Percentiles rank a stretch among this genome's conserved stretches.
These are phyloP conservation scores for Sebastes kiyomatsui DNA, from an alignment of 2,797 vertebrate species.

Conservation along the genomic window DNA sequence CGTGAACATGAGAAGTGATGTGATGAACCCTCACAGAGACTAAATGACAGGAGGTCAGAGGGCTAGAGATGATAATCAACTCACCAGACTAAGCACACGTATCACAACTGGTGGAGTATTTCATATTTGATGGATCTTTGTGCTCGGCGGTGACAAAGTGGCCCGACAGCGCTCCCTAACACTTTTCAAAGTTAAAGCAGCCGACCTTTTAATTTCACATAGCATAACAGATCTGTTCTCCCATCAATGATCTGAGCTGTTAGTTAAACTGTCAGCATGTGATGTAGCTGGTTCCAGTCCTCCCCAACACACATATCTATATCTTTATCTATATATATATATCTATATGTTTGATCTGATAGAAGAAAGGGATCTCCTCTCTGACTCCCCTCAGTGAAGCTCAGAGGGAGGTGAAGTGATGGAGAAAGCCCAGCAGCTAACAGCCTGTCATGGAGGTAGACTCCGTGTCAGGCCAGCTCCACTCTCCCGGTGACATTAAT, in stretches of 20 bases:
- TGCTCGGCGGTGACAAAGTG: neutral
- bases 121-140: neutral
- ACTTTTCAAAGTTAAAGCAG: neutral
- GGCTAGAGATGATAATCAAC: neutral
- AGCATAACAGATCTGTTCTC: neutral
- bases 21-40: slow-evolving; percentile 20
- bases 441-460: slow-evolving; percentile 69
- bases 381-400: slow-evolving; percentile 33
- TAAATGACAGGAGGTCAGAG: neutral
- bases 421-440: slow-evolving; percentile 46
- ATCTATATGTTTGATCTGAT: neutral
- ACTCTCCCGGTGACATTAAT: slow-evolving; percentile 74
- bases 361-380: neutral
- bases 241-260: neutral
- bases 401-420: slow-evolving; percentile 36
- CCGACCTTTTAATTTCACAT: neutral
- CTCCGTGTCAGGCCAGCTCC: slow-evolving; percentile 61
- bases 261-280: neutral
- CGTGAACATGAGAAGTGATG: slow-evolving; percentile 24
- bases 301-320: neutral
- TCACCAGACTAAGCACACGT: too few relatives aligned
- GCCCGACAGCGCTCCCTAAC: neutral
- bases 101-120: too few relatives aligned
- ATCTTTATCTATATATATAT: neutral
- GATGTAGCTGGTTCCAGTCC: neutral